phyloP scores from a whole-genome alignment of 2,113 vertebrate genomes.

The Prinia subflava region DNA sequence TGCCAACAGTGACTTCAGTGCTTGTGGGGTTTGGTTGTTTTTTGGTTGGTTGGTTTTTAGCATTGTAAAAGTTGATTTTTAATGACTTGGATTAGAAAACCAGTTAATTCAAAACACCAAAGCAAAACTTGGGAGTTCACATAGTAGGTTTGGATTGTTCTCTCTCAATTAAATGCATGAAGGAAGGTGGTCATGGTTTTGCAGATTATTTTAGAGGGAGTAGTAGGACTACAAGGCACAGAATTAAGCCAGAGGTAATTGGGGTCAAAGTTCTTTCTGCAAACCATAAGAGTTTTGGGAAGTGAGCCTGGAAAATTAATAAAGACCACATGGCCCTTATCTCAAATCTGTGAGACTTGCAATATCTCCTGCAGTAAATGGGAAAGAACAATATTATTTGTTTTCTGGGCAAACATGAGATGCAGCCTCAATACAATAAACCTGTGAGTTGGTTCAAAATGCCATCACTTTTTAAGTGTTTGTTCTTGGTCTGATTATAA shows the following conservation, averaged over 20 bases:
- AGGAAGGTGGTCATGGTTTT: not conserved
- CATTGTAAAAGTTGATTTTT: not conserved
- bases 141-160: not conserved
- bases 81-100: not conserved
- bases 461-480: not conserved
- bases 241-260: not conserved
- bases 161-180: not conserved
- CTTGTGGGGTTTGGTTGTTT: not conserved
- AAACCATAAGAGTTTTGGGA: not conserved
- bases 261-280: not conserved
- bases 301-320: conserved; percentile 1
- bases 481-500: not conserved
- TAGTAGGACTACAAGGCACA: not conserved
- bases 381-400: not conserved
- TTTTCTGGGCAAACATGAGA: not conserved
- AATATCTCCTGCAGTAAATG: not conserved
- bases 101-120: not conserved
- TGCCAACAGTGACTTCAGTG: not conserved
- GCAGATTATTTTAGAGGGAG: not conserved
- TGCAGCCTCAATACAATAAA: not conserved
- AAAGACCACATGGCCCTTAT: not conserved
- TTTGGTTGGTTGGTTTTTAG: not conserved
- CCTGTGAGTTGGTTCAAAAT: not conserved
- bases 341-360: not conserved
- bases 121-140: not conserved